These are phyloP conservation scores for Zosterops hypoxanthus DNA, from an alignment of 2,113 vertebrate species.

Conservation along the genomic window DNA sequence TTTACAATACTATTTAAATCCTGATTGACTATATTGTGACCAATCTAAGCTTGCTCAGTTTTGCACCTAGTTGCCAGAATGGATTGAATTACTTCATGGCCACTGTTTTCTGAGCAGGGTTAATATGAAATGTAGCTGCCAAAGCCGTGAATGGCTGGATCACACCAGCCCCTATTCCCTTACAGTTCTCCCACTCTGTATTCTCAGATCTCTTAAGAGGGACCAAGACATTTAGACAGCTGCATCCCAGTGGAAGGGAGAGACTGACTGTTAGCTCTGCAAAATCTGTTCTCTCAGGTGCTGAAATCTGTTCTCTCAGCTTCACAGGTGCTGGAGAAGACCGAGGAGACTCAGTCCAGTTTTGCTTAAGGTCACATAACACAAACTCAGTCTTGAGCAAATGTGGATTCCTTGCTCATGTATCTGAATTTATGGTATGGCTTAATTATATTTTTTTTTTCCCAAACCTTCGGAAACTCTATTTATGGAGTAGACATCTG, in stretches of 20 bases:
- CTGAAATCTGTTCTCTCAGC: neutral
- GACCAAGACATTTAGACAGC: neutral
- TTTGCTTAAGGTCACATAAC: neutral
- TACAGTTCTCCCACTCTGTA: neutral
- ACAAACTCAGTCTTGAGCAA: neutral
- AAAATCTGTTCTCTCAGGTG: neutral
- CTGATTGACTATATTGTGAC: neutral
- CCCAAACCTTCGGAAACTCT: neutral
- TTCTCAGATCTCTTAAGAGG: neutral
- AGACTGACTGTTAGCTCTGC: neutral
- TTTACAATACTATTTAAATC: neutral
- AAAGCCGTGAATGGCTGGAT: neutral
- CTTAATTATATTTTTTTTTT: neutral
- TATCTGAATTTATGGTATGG: neutral
- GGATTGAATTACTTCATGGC: neutral
- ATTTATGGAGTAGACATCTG: conserved; percentile 10
- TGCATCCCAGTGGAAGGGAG: neutral
- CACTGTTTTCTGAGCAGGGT: neutral
- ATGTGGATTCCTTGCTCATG: neutral
- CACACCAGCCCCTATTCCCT: neutral
- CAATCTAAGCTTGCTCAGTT: neutral
- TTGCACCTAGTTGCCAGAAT: neutral
- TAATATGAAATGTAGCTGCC: neutral
- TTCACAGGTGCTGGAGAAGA: neutral
- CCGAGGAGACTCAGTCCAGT: neutral